phyloP scores from a whole-genome alignment of 2,888 invertebrate species.

The Cerceris rybyensis region DNA sequence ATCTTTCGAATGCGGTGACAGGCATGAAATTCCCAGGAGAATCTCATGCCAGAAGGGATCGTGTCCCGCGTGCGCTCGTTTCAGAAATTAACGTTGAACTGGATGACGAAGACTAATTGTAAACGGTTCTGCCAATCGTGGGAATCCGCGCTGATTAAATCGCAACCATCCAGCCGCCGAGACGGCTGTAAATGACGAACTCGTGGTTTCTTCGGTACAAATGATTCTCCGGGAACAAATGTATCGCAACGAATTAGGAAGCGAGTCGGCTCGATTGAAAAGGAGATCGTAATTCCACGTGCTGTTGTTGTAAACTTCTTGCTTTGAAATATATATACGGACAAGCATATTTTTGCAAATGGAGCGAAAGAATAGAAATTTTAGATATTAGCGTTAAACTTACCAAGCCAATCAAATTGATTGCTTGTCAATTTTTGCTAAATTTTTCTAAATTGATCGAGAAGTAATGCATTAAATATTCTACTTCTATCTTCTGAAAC shows the following conservation, averaged over 20 bases:
- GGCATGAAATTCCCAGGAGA: slow-evolving; percentile 55
- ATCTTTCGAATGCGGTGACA: slow-evolving; percentile 41
- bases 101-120: slow-evolving; percentile 66
- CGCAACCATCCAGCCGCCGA: slow-evolving; percentile 40
- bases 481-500: no score
- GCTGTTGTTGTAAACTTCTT: background rate
- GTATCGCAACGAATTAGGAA: slow-evolving; percentile 37
- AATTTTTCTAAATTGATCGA: no score
- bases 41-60: slow-evolving; percentile 9
- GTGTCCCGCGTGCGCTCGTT: slow-evolving; percentile 41
- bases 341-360: no score
- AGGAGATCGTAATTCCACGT: background rate
- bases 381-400: no score
- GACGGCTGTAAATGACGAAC: slow-evolving; percentile 49
- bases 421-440: no score
- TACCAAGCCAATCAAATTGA: no score
- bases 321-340: no score
- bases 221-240: slow-evolving; percentile 49
- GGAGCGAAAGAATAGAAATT: no score
- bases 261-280: slow-evolving; percentile 37
- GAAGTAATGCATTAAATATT: no score
- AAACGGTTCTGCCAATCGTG: slow-evolving; percentile 65
- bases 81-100: slow-evolving; percentile 61
- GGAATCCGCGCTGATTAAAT: slow-evolving; percentile 64
- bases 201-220: slow-evolving; percentile 38